Evolutionary conservation across 1,140 invertebrate genomes (phyloP).

Genomic region (Sycophila sp.): DNA sequence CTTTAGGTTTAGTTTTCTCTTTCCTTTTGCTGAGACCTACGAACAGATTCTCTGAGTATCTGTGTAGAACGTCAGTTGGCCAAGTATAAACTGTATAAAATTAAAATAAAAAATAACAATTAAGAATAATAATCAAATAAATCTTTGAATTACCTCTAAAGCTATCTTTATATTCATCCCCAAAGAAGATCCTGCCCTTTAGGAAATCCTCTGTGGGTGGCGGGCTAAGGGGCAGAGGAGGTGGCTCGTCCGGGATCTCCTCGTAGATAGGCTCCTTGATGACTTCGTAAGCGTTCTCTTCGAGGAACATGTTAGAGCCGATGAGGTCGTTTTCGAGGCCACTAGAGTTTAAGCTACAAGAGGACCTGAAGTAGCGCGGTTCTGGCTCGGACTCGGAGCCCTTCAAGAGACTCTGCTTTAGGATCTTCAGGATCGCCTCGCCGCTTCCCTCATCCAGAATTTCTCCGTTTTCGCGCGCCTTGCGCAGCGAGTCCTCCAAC

Average conservation of each 20-base stretch:
- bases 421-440: conserved; percentile 59
- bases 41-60: too few relatives aligned
- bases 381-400: conserved; percentile 55
- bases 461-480: conserved; percentile 60
- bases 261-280: conserved; percentile 89
- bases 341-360: conserved; percentile 62
- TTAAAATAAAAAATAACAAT: too few relatives aligned
- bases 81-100: too few relatives aligned
- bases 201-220: conserved; percentile 68
- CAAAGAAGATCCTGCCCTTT: conserved; percentile 63
- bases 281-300: conserved; percentile 81
- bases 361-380: conserved; percentile 56
- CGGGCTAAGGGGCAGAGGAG: conserved; percentile 78
- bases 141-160: not conserved
- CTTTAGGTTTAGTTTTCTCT: too few relatives aligned
- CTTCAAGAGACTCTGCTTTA: conserved; percentile 61
- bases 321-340: conserved; percentile 46
- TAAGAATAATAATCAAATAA: not conserved
- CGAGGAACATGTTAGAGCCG: conserved; percentile 57
- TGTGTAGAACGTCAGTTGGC: too few relatives aligned
- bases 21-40: too few relatives aligned
- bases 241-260: conserved; percentile 84
- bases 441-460: conserved; percentile 60
- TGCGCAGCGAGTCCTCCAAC: conserved; percentile 60
- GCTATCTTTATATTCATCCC: conserved; percentile 70